These are phyloP conservation scores for Orchesella cincta DNA, from an alignment of 1,140 invertebrate species.

Conservation along the genomic window DNA sequence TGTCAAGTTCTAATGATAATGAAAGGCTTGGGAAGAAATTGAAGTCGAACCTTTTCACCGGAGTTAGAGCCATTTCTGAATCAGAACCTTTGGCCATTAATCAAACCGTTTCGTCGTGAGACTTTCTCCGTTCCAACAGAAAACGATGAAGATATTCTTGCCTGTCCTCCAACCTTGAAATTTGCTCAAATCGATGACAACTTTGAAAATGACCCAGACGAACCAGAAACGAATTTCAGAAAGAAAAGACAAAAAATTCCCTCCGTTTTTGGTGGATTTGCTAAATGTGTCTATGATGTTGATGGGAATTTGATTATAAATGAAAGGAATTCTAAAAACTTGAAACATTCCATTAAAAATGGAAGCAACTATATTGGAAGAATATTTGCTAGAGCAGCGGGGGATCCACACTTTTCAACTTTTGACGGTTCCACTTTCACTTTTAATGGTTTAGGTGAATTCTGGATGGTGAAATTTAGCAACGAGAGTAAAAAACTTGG, in stretches of 20 bases:
- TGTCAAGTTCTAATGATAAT: no score
- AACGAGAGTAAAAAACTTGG: background rate
- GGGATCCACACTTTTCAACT: conserved; percentile 90
- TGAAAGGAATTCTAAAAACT: background rate
- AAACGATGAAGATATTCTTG: no score
- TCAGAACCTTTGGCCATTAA: no score
- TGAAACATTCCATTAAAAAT: background rate
- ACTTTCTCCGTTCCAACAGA: no score
- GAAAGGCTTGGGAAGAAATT: no score
- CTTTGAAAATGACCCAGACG: conserved; percentile 10
- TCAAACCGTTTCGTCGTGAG: no score
- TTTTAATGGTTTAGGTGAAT: conserved; percentile 94
- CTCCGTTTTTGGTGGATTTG: background rate
- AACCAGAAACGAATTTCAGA: no score
- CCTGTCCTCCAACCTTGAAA: background rate
- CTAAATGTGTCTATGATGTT: conserved; percentile 35
- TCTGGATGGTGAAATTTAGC: conserved; percentile 53
- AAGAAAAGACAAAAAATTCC: background rate
- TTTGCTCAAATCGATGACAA: background rate
- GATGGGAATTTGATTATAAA: conserved; percentile 18
- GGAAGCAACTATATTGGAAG: background rate
- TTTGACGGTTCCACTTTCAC: conserved; percentile 87
- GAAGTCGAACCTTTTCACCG: no score
- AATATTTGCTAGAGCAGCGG: conserved; percentile 70
- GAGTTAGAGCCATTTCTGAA: no score